A percentile compares a stretch with the other conserved stretches of the same genome.
phyloP scores from a whole-genome alignment of 2,888 invertebrate species.

The Hyposoter didymator region DNA sequence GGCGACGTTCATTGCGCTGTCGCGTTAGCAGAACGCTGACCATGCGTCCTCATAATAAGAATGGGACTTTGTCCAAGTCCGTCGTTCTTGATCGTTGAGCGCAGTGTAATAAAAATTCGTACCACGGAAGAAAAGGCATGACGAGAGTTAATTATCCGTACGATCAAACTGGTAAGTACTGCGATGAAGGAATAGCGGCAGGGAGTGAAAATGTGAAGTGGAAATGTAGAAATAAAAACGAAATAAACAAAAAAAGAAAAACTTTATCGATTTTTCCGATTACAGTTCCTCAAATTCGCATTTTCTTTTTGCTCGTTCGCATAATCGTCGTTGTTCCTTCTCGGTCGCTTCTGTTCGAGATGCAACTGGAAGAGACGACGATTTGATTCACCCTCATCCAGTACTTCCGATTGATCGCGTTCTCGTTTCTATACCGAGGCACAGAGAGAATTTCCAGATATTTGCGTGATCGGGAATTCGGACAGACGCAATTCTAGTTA shows the following conservation, averaged over 20 bases:
- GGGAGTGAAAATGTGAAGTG: too few species aligned
- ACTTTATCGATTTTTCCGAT: not conserved
- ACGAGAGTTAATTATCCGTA: too few species aligned
- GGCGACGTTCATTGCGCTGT: too few species aligned
- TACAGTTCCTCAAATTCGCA: not conserved
- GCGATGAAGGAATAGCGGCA: too few species aligned
- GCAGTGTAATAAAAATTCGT: too few species aligned
- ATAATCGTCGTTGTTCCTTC: not conserved
- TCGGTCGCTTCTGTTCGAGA: constrained; percentile 54
- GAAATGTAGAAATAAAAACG: not conserved
- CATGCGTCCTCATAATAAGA: too few species aligned
- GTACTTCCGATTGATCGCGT: constrained; percentile 60
- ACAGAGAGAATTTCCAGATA: constrained; percentile 28
- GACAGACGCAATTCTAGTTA: constrained; percentile 69
- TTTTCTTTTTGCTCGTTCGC: not conserved
- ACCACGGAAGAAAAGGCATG: too few species aligned
- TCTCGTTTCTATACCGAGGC: constrained; percentile 10
- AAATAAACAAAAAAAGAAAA: too few species aligned
- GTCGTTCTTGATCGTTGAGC: too few species aligned
- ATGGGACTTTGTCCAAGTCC: too few species aligned
- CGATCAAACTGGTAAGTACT: too few species aligned
- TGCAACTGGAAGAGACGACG: constrained; percentile 10
- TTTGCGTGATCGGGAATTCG: constrained; percentile 54
- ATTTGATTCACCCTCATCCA: constrained; percentile 56
- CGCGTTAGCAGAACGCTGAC: too few species aligned